Percentiles rank a stretch among this genome's conserved stretches.
Conservation (phyloP, 2,888 invertebrate species). For the Cryptus viduatorius region DNA sequence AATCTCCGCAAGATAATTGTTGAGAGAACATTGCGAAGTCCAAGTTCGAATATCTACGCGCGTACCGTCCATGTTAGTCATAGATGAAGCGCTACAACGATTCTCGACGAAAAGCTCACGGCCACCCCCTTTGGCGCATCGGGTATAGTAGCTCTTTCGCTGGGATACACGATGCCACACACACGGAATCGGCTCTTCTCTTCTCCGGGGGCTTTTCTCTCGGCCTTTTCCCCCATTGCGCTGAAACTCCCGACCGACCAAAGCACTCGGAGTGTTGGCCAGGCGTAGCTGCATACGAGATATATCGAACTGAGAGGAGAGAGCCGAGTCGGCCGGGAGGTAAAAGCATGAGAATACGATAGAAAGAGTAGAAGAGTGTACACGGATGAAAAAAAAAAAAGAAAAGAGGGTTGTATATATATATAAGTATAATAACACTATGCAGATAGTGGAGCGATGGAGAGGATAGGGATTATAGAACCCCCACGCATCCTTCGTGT, state of each 20-base stretch:
- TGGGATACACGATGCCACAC: conserved; percentile 27
- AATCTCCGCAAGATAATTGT: not conserved
- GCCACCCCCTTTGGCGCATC: conserved; percentile 48
- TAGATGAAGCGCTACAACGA: not conserved
- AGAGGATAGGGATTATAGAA: conserved; percentile 26
- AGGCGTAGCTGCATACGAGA: conserved; percentile 58
- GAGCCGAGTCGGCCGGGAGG: conserved; percentile 1
- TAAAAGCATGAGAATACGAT: conserved; percentile 45
- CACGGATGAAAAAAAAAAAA: not conserved
- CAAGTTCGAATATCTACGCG: not conserved
- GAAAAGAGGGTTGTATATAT: not conserved
- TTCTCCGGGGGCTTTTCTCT: conserved; percentile 34
- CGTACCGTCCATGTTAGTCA: not conserved
- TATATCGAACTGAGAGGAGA: conserved; percentile 27
- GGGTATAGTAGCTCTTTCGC: conserved; percentile 7
- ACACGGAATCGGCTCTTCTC: conserved; percentile 43
- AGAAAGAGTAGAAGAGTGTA: conserved; percentile 3
- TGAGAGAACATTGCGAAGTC: not conserved
- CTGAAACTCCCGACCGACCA: conserved; percentile 14
- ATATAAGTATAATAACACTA: not conserved
- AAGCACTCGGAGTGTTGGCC: conserved; percentile 53
- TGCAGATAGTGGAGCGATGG: conserved; percentile 5
- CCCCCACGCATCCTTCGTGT: conserved; percentile 52
- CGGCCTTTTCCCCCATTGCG: conserved; percentile 22
- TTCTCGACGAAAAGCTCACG: conserved; percentile 36